Conservation (phyloP, 2,113 vertebrate species). For the Geococcyx californianus region DNA sequence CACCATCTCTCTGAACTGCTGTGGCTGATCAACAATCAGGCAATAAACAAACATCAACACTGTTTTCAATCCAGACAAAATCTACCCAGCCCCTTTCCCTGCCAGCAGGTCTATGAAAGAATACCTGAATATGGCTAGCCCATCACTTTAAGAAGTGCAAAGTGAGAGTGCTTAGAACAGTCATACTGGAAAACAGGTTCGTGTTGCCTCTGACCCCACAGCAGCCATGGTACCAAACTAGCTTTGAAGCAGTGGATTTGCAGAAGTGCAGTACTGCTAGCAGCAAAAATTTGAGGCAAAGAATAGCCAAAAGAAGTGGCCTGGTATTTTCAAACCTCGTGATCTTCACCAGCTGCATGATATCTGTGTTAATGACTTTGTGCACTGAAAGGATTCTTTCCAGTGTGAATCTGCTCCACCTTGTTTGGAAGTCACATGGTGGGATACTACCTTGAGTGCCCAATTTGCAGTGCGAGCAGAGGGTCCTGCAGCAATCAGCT, state of each 20-base stretch:
- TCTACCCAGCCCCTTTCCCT: not conserved
- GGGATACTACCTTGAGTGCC: not conserved
- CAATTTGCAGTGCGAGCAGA: not conserved
- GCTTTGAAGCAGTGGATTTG: not conserved
- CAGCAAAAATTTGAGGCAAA: not conserved
- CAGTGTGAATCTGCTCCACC: not conserved
- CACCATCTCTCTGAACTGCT: not conserved
- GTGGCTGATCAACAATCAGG: not conserved
- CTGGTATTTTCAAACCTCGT: not conserved
- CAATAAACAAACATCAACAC: not conserved
- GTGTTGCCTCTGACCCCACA: not conserved
- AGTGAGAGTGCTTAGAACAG: not conserved
- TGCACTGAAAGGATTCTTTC: not conserved
- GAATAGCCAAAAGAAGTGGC: not conserved
- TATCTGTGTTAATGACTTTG: not conserved
- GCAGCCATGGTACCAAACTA: not conserved
- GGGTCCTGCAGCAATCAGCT: not conserved
- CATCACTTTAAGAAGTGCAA: not conserved
- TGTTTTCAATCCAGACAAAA: not conserved
- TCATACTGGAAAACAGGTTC: not conserved
- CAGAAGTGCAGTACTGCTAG: not conserved
- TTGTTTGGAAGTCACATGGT: not conserved
- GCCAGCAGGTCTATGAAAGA: not conserved
- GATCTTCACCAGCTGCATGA: not conserved
- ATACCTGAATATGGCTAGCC: not conserved